Percentiles rank a stretch among this genome's conserved stretches.
Conservation (phyloP, 1,140 invertebrate species). For the Pogonomyrmex barbatus region DNA sequence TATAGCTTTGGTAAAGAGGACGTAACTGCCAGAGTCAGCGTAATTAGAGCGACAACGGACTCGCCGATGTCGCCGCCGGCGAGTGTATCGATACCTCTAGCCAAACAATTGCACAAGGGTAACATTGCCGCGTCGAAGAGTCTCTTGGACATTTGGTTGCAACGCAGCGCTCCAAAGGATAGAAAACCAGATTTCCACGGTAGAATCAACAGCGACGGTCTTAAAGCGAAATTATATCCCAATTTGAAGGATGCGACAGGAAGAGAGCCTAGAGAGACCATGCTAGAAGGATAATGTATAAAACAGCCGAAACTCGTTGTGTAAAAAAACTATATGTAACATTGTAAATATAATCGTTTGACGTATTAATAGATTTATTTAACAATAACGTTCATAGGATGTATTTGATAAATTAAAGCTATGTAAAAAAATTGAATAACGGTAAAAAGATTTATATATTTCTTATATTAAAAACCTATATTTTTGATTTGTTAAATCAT, state of each 20-base stretch:
- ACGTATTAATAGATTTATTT: conserved; percentile 8
- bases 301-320: neutral
- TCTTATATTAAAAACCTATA: conserved; percentile 12
- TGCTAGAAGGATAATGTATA: conserved; percentile 77
- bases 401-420: neutral
- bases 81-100: conserved; percentile 81
- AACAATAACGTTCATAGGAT: neutral
- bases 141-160: conserved; percentile 89
- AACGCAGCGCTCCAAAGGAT: conserved; percentile 86
- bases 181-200: conserved; percentile 93
- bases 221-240: conserved; percentile 92
- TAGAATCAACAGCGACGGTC: conserved; percentile 89
- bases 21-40: conserved; percentile 88
- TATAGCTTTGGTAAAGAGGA: conserved; percentile 83
- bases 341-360: conserved; percentile 40
- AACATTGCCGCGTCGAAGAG: conserved; percentile 84
- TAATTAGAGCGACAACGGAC: conserved; percentile 93
- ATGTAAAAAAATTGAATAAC: neutral
- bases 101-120: conserved; percentile 81
- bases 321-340: neutral
- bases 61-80: conserved; percentile 92
- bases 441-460: conserved; percentile 1
- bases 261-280: conserved; percentile 81
- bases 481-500: neutral
- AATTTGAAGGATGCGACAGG: conserved; percentile 88